Conservation (phyloP, 1,140 invertebrate genomes). For the Diploscapter pachys region DNA sequence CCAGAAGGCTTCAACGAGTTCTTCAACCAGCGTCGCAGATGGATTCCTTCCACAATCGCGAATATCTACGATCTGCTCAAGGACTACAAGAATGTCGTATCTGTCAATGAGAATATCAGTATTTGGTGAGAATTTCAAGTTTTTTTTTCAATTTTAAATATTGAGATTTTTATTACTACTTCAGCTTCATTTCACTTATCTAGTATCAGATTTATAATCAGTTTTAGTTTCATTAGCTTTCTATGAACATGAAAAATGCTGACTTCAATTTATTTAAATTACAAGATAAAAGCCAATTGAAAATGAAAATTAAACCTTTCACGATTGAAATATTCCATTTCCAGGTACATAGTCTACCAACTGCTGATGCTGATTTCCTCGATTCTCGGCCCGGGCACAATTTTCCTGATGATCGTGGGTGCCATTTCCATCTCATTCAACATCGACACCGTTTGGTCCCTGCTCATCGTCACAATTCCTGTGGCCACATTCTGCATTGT, state of each 20-base stretch:
- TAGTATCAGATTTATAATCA: too few species aligned
- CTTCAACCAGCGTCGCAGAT: conserved; percentile 66
- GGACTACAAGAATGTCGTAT: conserved; percentile 63
- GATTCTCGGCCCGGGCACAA: conserved; percentile 68
- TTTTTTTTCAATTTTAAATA: neutral
- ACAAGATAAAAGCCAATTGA: neutral
- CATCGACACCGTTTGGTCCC: conserved; percentile 57
- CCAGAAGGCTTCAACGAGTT: conserved; percentile 69
- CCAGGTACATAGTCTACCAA: conserved; percentile 55
- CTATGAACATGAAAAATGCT: too few species aligned
- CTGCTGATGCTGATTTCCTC: conserved; percentile 63
- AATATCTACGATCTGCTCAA: conserved; percentile 69
- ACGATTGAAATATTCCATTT: conserved; percentile 10
- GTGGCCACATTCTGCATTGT: conserved; percentile 53
- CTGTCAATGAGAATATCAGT: conserved; percentile 67
- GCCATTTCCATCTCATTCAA: conserved; percentile 66
- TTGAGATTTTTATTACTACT: too few species aligned
- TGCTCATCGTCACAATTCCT: conserved; percentile 57
- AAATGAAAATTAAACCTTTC: conserved; percentile 11
- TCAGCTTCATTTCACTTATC: too few species aligned
- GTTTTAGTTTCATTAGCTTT: too few species aligned
- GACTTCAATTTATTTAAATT: too few species aligned
- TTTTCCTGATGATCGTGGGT: conserved; percentile 69
- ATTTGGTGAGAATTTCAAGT: conserved; percentile 61
- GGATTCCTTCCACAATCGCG: conserved; percentile 70